Percentiles rank a stretch among this genome's conserved stretches.
Evolutionary conservation across 2,888 invertebrate genomes (phyloP).

Genomic region (Heliconius sara): DNA sequence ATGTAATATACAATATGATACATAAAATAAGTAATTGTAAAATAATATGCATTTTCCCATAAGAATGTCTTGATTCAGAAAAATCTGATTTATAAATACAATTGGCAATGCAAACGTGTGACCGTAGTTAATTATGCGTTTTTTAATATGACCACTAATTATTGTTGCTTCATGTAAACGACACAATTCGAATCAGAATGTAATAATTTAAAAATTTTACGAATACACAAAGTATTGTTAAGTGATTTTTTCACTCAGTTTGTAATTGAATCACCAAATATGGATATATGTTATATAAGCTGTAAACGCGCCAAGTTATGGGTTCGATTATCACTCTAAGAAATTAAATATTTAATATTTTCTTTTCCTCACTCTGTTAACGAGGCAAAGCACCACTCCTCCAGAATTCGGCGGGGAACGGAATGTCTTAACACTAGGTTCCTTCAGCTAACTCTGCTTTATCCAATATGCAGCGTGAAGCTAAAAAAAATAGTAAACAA

Average conservation of each 20-base stretch:
- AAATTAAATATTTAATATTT: background rate
- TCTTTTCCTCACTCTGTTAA: background rate
- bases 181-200: constrained; percentile 9
- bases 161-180: constrained; percentile 12
- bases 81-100: constrained; percentile 29
- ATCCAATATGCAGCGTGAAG: too few relatives aligned
- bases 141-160: constrained; percentile 25
- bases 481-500: too few relatives aligned
- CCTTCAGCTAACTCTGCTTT: too few relatives aligned
- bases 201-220: background rate
- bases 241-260: background rate
- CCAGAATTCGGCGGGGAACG: background rate
- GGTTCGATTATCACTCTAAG: too few relatives aligned
- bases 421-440: too few relatives aligned
- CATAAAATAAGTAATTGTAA: background rate
- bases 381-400: too few relatives aligned
- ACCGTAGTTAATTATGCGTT: constrained; percentile 12
- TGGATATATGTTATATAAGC: too few relatives aligned
- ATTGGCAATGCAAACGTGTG: constrained; percentile 33
- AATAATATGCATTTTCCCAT: background rate
- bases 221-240: background rate
- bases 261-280: too few relatives aligned
- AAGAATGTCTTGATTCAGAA: constrained; percentile 25
- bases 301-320: too few relatives aligned
- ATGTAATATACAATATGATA: too few relatives aligned